These are phyloP conservation scores for Morus bassanus DNA, from an alignment of 2,797 vertebrate species.

Conservation along the genomic window DNA sequence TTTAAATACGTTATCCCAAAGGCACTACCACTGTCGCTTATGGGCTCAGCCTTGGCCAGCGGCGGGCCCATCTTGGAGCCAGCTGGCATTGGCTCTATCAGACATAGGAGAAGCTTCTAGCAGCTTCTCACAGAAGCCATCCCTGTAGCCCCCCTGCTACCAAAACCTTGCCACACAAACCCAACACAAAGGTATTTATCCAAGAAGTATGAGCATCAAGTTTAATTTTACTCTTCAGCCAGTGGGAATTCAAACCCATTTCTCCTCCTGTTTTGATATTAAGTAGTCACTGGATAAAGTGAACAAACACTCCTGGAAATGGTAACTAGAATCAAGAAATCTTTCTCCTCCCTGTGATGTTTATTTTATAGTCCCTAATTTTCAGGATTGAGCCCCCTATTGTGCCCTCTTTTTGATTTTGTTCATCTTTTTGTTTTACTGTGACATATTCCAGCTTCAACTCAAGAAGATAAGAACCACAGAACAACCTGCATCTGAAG, in stretches of 20 bases:
- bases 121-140: background rate
- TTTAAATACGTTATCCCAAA: background rate
- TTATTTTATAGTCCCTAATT: background rate
- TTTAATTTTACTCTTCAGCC: background rate
- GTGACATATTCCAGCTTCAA: background rate
- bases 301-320: background rate
- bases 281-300: background rate
- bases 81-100: background rate
- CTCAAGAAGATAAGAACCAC: background rate
- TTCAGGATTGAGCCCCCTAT: background rate
- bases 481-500: background rate
- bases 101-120: background rate
- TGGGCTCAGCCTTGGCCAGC: background rate
- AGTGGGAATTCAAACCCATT: background rate
- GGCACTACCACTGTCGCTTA: accelerated
- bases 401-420: background rate
- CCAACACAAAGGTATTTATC: background rate
- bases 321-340: background rate
- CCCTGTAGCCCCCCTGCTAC: background rate
- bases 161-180: background rate
- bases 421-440: background rate
- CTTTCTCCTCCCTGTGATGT: background rate
- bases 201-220: background rate
- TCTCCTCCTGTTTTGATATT: background rate
- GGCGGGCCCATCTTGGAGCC: accelerated